Base-by-base conservation (phyloP, 2,888 invertebrate genomes). In the Lasioglossum pauxillum region DNA sequence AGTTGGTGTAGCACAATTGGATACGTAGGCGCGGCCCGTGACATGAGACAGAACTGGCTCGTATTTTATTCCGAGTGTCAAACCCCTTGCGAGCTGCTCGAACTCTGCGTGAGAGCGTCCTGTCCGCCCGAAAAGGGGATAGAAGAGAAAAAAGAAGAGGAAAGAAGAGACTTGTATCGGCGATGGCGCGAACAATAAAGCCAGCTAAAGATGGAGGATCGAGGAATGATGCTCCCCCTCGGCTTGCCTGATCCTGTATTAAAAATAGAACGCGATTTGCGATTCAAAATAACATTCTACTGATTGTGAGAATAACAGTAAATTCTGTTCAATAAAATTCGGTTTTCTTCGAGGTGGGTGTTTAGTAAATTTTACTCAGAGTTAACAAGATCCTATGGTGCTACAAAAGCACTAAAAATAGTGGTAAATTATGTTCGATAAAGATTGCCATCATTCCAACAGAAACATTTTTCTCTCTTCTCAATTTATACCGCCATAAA, bases 11-110 rank as follows among this genome's bases (percentile, higher is more conserved):
- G 74, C 86, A 80, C 86, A 87, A 83, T 78, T 71, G 84, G 80
- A 88, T 64, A 88, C 79, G 86, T 92, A 92, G 91, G 91, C 89
- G 90, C 91, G 92, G 91, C 90, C 86, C 84, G 86, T 92, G 91
- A 92, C 92, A 90, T 53, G 91, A 91, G 89, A 93, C 87, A 90
- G 90, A 91, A 91, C 93, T 91, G 88, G 91, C 91, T 92, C 93
- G 92, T 92, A 92, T 92, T 92, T 92, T 92, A 92, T 89, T 88
- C 81, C 87, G 81, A 89, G 90, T 91, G 91, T 89, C 89, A 91
- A 88, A 87, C 84, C 89, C 86, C 88, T 87, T 85, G 76, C 87
- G 85, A 89, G 53, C 53, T n/a, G 88, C 90, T 89, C 84, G 69
- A 85, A 76, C 92, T 89, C 90, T 72, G 92, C 92, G 89, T 91